Conservation (phyloP, 2,113 vertebrate species). For the Pongo abelii region DNA sequence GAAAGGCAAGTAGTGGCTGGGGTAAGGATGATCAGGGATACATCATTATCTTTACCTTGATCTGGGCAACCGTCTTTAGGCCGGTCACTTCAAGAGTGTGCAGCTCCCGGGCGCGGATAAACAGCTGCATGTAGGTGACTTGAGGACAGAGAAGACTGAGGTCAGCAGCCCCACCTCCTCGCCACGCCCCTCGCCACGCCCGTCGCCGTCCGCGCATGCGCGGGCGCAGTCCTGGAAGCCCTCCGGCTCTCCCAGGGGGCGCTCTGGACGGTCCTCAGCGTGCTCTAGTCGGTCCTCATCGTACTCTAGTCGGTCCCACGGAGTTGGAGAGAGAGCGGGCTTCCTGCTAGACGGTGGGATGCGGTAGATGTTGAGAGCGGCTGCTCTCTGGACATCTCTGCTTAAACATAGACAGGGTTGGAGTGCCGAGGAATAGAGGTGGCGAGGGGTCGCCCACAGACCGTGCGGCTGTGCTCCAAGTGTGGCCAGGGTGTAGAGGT, state of each 20-base stretch:
- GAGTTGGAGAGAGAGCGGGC: not conserved
- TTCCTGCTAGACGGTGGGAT: fast-evolving
- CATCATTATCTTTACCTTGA: too few relatives aligned
- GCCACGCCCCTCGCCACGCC: too few relatives aligned
- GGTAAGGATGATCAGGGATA: too few relatives aligned
- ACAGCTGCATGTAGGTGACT: too few relatives aligned
- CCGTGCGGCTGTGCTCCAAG: not conserved
- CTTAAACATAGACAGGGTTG: not conserved
- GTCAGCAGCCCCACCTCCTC: too few relatives aligned
- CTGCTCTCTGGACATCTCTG: not conserved
- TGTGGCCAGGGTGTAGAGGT: not conserved
- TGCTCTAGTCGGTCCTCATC: fast-evolving
- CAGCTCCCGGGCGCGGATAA: too few relatives aligned
- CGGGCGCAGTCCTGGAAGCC: fast-evolving
- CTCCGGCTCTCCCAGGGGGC: fast-evolving
- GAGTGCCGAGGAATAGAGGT: not conserved
- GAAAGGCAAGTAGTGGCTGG: too few relatives aligned
- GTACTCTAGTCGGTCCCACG: too few relatives aligned
- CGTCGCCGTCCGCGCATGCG: not conserved
- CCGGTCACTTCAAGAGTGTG: too few relatives aligned
- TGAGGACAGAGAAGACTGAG: too few relatives aligned
- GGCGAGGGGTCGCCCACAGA: not conserved
- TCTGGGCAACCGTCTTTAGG: too few relatives aligned
- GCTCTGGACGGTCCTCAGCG: fast-evolving
- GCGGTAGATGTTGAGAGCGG: not conserved